phyloP scores from a whole-genome alignment of 2,888 invertebrate species.

The Timema podura region DNA sequence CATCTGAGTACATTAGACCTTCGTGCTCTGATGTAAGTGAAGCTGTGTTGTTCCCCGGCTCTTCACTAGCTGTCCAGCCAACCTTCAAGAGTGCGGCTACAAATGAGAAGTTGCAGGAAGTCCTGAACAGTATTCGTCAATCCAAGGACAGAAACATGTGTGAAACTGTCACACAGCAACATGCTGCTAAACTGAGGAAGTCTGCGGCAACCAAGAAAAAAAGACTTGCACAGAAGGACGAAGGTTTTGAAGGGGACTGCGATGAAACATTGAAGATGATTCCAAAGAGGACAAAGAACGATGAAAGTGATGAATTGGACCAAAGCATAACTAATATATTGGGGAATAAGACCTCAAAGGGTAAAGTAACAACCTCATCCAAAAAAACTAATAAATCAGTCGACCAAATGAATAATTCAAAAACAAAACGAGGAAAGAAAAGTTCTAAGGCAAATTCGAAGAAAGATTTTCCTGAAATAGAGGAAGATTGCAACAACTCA shows the following conservation, averaged over 20 bases:
- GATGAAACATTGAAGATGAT: conserved; percentile 4
- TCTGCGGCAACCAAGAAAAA: conserved; percentile 11
- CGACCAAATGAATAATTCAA: not conserved
- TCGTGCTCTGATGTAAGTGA: not conserved
- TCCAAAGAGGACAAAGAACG: not conserved
- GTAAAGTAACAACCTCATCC: not conserved
- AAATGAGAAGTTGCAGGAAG: conserved; percentile 21
- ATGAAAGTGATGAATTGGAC: conserved; percentile 3
- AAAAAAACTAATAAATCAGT: not conserved
- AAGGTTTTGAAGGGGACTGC: not conserved
- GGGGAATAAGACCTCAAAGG: too few species aligned
- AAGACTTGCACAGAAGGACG: not conserved
- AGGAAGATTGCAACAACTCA: not conserved
- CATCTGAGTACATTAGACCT: not conserved
- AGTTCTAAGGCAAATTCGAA: not conserved
- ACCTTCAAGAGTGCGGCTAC: not conserved
- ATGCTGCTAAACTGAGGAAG: conserved; percentile 8
- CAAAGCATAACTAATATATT: too few species aligned
- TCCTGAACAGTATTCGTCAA: conserved; percentile 24
- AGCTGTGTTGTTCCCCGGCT: conserved; percentile 9
- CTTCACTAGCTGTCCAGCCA: too few species aligned
- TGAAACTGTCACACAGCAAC: conserved; percentile 21
- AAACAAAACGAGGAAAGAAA: conserved; percentile 9
- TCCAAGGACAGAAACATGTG: conserved; percentile 24
- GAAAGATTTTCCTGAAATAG: not conserved